Conservation (phyloP, 2,888 invertebrate species). For the Meteorus colon region DNA sequence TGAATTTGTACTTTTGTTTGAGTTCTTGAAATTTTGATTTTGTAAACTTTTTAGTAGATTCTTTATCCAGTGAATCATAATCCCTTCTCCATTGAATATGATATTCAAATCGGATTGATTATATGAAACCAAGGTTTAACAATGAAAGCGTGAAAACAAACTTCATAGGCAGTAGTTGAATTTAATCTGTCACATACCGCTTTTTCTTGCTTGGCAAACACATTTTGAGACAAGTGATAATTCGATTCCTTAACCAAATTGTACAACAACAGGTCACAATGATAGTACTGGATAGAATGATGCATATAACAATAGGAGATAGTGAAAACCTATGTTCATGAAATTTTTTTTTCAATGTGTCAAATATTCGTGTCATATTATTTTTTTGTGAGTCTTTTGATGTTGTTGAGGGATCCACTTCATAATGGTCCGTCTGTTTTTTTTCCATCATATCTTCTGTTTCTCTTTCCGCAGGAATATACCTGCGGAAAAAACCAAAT, state of each 20-base stretch:
- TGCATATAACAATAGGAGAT: slow-evolving; percentile 45
- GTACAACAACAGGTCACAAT: slow-evolving; percentile 54
- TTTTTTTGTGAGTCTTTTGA: background rate
- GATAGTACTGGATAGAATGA: slow-evolving; percentile 49
- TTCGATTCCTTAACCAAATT: slow-evolving; percentile 51
- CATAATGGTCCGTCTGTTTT: background rate
- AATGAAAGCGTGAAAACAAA: no score
- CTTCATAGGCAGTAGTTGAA: background rate
- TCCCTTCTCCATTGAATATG: slow-evolving; percentile 44
- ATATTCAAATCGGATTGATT: background rate
- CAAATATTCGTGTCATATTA: background rate
- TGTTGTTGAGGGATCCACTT: background rate
- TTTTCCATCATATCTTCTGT: background rate
- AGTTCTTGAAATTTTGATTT: slow-evolving; percentile 41
- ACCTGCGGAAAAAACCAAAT: background rate
- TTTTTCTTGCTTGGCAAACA: slow-evolving; percentile 47
- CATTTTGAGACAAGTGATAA: slow-evolving; percentile 47
- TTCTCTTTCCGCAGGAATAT: background rate
- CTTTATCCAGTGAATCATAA: slow-evolving; percentile 43
- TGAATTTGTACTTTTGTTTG: slow-evolving; percentile 32
- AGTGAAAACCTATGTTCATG: slow-evolving; percentile 39
- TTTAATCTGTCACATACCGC: slow-evolving; percentile 38
- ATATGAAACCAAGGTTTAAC: no score
- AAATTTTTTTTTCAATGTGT: slow-evolving; percentile 24
- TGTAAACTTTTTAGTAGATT: slow-evolving; percentile 44